Percentiles rank a stretch among this genome's conserved stretches.
Conservation (phyloP, 2,113 vertebrate genomes). For the Puffinus mauretanicus region DNA sequence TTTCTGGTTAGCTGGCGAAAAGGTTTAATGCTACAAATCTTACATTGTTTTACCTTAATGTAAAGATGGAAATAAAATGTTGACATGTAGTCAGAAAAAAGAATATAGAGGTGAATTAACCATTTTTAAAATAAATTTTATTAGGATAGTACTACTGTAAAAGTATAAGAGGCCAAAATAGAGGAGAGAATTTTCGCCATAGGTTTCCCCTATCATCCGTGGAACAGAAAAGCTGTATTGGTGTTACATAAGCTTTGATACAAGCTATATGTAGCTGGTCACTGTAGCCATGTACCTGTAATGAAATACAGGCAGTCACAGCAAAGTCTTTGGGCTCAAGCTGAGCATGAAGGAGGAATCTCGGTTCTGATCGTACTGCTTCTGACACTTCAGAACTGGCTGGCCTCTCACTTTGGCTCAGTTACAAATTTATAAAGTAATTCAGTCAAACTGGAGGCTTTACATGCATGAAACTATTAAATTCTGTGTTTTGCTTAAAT, state of each 20-base stretch:
- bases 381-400: background rate
- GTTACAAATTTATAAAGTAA: background rate
- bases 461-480: background rate
- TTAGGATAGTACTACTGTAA: background rate
- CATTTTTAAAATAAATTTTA: background rate
- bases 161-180: background rate
- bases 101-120: background rate
- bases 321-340: background rate
- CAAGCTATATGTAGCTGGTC: background rate
- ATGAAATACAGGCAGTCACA: background rate
- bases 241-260: background rate
- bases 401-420: background rate
- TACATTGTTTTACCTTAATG: background rate
- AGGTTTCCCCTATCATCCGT: background rate
- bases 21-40: background rate
- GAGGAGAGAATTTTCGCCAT: background rate
- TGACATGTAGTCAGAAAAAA: background rate
- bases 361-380: background rate
- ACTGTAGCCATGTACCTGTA: background rate
- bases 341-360: background rate
- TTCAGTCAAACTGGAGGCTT: background rate
- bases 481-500: background rate
- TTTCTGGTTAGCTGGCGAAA: background rate
- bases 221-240: background rate
- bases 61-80: background rate